A percentile compares a stretch with the other conserved stretches of the same genome.
Evolutionary conservation across 92 coral and sea anemone species (phyloP).

Genomic region (Isaurus tuberculatus): DNA sequence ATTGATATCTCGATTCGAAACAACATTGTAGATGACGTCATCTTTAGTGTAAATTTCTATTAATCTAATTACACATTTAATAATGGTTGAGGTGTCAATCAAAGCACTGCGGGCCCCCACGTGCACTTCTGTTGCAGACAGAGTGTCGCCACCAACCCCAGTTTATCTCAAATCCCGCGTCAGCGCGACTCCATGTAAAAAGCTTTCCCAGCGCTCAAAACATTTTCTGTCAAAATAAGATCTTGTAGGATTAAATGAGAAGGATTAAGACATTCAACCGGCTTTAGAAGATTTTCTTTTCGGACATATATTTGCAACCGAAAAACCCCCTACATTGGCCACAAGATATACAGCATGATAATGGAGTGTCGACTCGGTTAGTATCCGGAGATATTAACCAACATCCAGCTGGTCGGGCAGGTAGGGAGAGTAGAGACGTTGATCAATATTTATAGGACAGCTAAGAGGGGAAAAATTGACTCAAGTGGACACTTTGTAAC

Average conservation of each 20-base stretch:
- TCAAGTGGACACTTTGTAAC: conserved; percentile 45
- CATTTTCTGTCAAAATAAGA: conserved; percentile 53
- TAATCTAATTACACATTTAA: conserved; percentile 89
- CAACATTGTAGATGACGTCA: conserved; percentile 75
- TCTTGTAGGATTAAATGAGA: conserved; percentile 42
- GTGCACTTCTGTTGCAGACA: conserved; percentile 85
- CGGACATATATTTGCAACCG: not conserved
- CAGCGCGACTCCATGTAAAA: conserved; percentile 65
- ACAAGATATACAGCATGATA: conserved; percentile 37
- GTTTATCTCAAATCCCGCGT: conserved; percentile 73
- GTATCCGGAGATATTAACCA: conserved; percentile 82
- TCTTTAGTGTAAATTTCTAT: conserved; percentile 76
- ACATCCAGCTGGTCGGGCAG: conserved; percentile 80
- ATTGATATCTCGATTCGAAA: conserved; percentile 43
- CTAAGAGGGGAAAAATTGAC: conserved; percentile 17
- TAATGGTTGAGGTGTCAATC: conserved; percentile 89
- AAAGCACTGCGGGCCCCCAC: conserved; percentile 69
- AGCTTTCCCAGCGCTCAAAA: conserved; percentile 62
- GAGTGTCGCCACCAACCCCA: conserved; percentile 82
- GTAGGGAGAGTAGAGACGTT: conserved; percentile 72
- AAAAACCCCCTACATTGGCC: conserved; percentile 36
- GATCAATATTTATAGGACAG: conserved; percentile 55
- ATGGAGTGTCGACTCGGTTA: conserved; percentile 48
- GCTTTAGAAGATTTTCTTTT: conserved; percentile 39
- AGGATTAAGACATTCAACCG: conserved; percentile 31